Base-by-base conservation (phyloP, 2,888 invertebrate genomes). In the Alcis repandata region DNA sequence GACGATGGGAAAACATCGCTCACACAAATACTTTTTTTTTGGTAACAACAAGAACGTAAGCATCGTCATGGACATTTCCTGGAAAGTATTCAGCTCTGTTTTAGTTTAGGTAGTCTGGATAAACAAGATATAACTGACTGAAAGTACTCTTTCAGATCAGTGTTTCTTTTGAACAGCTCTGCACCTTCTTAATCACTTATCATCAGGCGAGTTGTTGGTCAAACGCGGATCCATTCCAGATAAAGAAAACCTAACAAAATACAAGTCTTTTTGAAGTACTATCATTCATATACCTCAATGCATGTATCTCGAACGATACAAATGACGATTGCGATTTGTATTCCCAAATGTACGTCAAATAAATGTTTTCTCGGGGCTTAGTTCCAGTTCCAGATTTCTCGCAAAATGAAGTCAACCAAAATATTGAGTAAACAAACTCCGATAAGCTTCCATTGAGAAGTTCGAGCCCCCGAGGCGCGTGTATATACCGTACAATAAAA, bases 381-480 rank as follows among this genome's bases (percentile, higher is more conserved):
- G 22, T 32, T 33, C n/a, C 59, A 20, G 17, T 32, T 33, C n/a
- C 59, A 20, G 17, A 53, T 53, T 41, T 41, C 41, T 54, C 19
- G 41, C 36, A 46, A 59, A 51, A 54, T 40, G 32, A 52, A 32
- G 53, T 53, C 17, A 20, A 45, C 41, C 43, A 54, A 51, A 56
- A 64, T 59, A 59, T 33, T 46, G 59, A 64, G 59, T 56, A 56
- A 64, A 59, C 59, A 59, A 64, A 64, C 49, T 59, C 36, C 54
- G 59, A 64, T 59, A 64, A 64, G 49, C 38, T 27, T 59, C 51
- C 64, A 64, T 64, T 64, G 59, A 64, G 59, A 59, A 56, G 19
- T 54, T 36, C 38, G n/a, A 20, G 32, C 58, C 64, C 59, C 49
- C 36, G 22, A 56, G 64, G 59, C 45, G 33, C 53, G 51, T 22